Evolutionary conservation across 2,888 invertebrate genomes (phyloP), one percentile per base, ranked within the genome.

Genomic region (Portevinia maculata): DNA sequence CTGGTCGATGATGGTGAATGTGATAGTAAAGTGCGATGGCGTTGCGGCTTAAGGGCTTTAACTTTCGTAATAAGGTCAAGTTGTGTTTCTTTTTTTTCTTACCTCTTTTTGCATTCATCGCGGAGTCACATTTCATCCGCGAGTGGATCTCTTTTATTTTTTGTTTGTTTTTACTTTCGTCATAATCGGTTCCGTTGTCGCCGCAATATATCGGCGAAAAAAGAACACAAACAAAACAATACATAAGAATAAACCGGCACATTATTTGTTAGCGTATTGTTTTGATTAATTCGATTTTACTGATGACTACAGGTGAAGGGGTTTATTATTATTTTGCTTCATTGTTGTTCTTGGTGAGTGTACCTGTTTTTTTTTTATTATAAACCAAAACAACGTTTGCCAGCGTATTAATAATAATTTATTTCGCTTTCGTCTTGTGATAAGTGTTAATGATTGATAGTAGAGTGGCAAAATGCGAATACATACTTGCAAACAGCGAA

Each of bases 51-150:
- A 83, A 78, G 78, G 81, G 76, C 71, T 83, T 83, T 55, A 67
- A 67, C 67, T 83, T 71, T 78, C 50, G 71, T 78, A 83, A 83
- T 83, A 78, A 78, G 83, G 78, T 83, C 83, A 83, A 71, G 71
- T 65, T 53, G 52, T 44, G 32, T 39, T 39, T 46, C n/a, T 60
- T 15, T 19, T 37, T 30, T 28, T 57, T 57, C 15, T n/a, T 62
- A n/a, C n/a, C n/a, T n/a, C n/a, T 34, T 28, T 41, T 52, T 21
- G 13, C 30, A 19, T 74, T 57, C 46, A 32, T 52, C 52, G 28
- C 34, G 30, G 44, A 69, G 44, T 69, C 67, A 60, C 69, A 75
- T 67, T 75, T 67, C 53, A 39, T 59, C 19, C 24, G 55, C 48
- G 39, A 73, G 44, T 74, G 28, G 32, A 8, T 17, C 37, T 71